Evolutionary conservation across 2,888 invertebrate species (phyloP), one percentile per base, ranked within the genome.

Genomic region (Cordilura impudica): DNA sequence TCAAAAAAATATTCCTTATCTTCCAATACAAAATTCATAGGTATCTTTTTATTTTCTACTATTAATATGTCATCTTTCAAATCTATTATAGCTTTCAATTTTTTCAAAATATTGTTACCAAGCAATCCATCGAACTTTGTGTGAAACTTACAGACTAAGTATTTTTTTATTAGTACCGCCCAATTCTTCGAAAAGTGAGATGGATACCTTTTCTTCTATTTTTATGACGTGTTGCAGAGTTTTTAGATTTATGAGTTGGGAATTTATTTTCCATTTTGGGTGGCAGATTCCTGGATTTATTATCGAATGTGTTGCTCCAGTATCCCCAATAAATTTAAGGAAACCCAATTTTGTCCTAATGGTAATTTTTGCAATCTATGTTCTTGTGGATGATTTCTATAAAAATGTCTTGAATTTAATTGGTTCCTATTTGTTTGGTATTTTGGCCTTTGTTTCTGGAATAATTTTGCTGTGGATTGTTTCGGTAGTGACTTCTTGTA

Each of bases 21-120:
- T 39, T 69, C 47, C 23, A 69, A 58, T 19, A 19, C 21, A 35
- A 45, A 58, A 45, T 69, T 51, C 14, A 45, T 8, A n/a, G 56
- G 18, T 4, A 56, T 56, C 19, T 8, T 14, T 12, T 35, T 56
- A 10, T 39, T 12, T 21, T 18, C 19, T 18, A 56, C 16, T 19
- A 35, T 19, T 39, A 39, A 35, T 35, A 35, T 35, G 18, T 39
- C 14, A 19, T 31, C 19, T n/a, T 16, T 29, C 10, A 29, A 26
- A 26, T 26, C 6, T 26, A 26, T 26, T 3, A 26, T 26, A 6
- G 26, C 26, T 26, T 26, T 6, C n/a, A 53, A 12, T 31, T 35
- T 29, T 39, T 10, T 12, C 8, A 58, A 14, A 6, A 58, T 39
- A 8, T 58, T 39, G 35, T 58, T 58, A 35, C 39, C 35, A 12